Evolutionary conservation across 2,888 invertebrate genomes (phyloP), one percentile per base, ranked within the genome.

Genomic region (Spicauda simplicius): DNA sequence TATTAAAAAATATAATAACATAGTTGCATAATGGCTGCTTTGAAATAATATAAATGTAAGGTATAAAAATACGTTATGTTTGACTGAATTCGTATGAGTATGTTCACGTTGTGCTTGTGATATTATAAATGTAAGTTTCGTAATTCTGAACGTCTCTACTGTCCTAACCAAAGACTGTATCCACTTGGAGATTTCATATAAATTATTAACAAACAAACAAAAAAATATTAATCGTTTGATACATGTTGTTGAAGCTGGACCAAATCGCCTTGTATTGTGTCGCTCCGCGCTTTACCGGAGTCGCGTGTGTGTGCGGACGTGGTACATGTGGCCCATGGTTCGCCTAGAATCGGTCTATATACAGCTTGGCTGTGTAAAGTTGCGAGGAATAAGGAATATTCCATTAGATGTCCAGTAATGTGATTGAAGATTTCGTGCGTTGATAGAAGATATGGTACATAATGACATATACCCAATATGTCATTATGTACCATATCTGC

Each of bases 81-180:
- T 80, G 81, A 81, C 79, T 81, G 81, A 80, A 72, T 66, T 73
- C 71, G 53, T 61, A 48, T 75, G 75, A 69, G 65, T 72, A 73
- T 75, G 70, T 73, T 73, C 83, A 84, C 60, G 60, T 59, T 83
- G 83, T 89, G 90, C 91, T 91, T 92, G 93, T 92, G 93, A 92
- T 92, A 92, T 91, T 83, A 79, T 88, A 86, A 88, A 88, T 85
- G 83, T 90, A 90, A 91, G 90, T 84, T 81, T 55, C 33, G 48
- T 61, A 80, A 82, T 86, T 84, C 82, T 80, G 83, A 85, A 84
- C 16, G 58, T 84, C 80, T 87, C 83, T 81, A 88, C 86, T 91
- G 86, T 90, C 83, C 90, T 91, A 90, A 91, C 91, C 90, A 92
- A 93, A 92, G 92, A 93, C 93, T 91, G 90, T 87, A 84, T 81